Conservation (phyloP, 2,888 invertebrate genomes). For the Molorchus minor region DNA sequence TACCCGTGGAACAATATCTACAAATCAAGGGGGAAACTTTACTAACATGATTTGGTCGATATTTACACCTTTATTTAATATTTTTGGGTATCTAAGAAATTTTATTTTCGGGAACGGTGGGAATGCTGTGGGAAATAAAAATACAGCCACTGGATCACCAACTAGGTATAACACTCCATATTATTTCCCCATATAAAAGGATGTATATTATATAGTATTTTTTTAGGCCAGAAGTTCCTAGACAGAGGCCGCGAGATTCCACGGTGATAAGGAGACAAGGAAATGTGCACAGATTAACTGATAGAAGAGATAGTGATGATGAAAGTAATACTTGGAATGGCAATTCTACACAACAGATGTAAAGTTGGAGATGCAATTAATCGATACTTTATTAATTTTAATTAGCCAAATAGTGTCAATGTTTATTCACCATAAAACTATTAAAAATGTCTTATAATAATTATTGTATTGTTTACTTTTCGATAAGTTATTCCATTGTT, state of each 20-base stretch:
- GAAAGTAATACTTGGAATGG: slow-evolving; percentile 97
- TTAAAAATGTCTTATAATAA: too few species aligned
- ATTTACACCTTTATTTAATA: slow-evolving; percentile 68
- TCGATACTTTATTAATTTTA: too few species aligned
- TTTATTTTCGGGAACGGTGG: slow-evolving; percentile 56
- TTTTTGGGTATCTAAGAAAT: slow-evolving; percentile 66
- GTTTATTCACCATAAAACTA: too few species aligned
- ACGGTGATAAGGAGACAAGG: slow-evolving; percentile 66
- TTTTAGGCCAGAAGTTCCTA: slow-evolving; percentile 30
- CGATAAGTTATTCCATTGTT: too few species aligned
- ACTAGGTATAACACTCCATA: background rate
- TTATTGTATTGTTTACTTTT: too few species aligned
- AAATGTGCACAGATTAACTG: slow-evolving; percentile 78
- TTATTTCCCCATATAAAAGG: background rate
- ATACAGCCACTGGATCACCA: background rate
- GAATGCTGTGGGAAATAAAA: background rate
- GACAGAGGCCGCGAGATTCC: slow-evolving; percentile 51
- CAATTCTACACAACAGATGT: slow-evolving; percentile 96
- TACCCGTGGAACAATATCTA: slow-evolving; percentile 51
- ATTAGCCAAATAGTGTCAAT: too few species aligned
- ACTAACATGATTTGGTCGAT: slow-evolving; percentile 69
- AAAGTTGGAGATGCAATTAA: too few species aligned
- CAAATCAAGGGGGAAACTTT: slow-evolving; percentile 58
- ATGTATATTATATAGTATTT: background rate
- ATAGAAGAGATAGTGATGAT: slow-evolving; percentile 76